Evolutionary conservation across 1,140 invertebrate species (phyloP).

Genomic region (Harlomillsia oculata): DNA sequence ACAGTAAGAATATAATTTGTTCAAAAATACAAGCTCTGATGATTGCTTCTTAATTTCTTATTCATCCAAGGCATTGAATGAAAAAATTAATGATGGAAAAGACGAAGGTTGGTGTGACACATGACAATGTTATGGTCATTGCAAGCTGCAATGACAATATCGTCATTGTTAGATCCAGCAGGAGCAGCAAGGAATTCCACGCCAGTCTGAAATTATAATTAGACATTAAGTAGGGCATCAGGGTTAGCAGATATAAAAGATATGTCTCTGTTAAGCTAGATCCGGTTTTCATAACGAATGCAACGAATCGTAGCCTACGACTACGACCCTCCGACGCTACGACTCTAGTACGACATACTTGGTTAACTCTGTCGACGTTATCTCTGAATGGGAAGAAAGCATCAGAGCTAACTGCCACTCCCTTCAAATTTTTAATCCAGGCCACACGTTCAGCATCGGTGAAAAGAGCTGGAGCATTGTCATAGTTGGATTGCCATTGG

Average conservation of each 20-base stretch:
- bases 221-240: no score
- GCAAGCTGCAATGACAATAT: constrained; percentile 80
- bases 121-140: constrained; percentile 81
- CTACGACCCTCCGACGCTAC: no score
- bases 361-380: constrained; percentile 85
- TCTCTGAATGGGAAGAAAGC: constrained; percentile 98
- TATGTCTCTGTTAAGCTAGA: no score
- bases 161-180: constrained; percentile 85
- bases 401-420: constrained; percentile 91
- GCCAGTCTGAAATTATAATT: constrained; percentile 77
- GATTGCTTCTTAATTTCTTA: no score
- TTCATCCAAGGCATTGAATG: no score
- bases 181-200: constrained; percentile 88
- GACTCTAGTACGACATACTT: constrained; percentile 51
- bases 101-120: constrained; percentile 77
- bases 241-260: no score
- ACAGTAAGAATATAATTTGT: no score
- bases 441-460: constrained; percentile 59
- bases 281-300: no score
- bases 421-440: constrained; percentile 69
- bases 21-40: no score
- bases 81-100: constrained; percentile 90
- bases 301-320: no score
- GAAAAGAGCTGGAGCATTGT: constrained; percentile 57
- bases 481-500: constrained; percentile 61